Conservation (phyloP, 2,113 vertebrate genomes). For the Neopipo cinnamomea region DNA sequence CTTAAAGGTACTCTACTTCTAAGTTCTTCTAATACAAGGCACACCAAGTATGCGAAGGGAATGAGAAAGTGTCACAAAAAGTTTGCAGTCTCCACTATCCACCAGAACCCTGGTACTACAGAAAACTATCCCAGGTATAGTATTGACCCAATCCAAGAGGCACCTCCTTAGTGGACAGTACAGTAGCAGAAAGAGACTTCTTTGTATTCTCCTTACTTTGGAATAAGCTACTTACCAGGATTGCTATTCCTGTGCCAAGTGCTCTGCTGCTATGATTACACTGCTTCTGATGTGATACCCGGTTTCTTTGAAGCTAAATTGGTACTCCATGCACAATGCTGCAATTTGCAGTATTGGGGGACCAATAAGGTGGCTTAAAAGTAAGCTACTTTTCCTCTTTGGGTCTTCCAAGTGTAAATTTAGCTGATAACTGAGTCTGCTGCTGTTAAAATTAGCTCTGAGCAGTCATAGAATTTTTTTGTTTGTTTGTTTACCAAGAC, state of each 20-base stretch:
- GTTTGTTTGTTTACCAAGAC: not conserved
- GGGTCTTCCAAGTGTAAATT: not conserved
- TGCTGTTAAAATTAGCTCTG: not conserved
- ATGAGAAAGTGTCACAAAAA: not conserved
- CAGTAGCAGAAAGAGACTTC: not conserved
- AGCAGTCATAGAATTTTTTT: fast-evolving
- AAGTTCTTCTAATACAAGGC: not conserved
- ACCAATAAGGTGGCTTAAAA: not conserved
- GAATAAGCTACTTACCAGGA: not conserved
- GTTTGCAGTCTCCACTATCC: not conserved
- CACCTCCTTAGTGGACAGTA: not conserved
- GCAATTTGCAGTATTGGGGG: not conserved
- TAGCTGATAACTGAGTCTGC: not conserved
- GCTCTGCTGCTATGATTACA: not conserved
- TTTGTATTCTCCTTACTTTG: not conserved
- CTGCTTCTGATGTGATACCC: not conserved
- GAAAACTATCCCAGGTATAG: not conserved
- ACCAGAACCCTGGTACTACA: not conserved
- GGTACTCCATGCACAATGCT: not conserved
- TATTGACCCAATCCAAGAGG: not conserved
- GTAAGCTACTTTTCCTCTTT: not conserved
- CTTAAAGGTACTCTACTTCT: not conserved
- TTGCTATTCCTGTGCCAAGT: not conserved
- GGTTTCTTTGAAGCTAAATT: slow-evolving; percentile 14
- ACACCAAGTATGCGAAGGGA: not conserved